Percentiles rank a stretch among this genome's conserved stretches.
Evolutionary conservation across 2,888 invertebrate genomes (phyloP).

Genomic region (Pristionchus maxplancki): DNA sequence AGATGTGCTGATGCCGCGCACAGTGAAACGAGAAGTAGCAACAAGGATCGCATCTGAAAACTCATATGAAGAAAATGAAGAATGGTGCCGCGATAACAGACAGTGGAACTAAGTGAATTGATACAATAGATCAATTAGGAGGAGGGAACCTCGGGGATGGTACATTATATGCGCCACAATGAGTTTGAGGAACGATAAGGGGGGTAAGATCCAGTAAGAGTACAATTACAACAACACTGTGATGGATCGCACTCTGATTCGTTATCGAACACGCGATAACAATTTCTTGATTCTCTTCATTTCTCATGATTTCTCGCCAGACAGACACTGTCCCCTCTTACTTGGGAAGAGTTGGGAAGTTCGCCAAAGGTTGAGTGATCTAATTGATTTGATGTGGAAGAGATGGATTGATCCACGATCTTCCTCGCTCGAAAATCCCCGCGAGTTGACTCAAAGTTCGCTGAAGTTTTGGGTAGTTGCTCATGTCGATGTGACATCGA

Average conservation of each 20-base stretch:
- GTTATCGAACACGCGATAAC: not conserved
- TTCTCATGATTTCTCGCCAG: not conserved
- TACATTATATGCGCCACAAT: not conserved
- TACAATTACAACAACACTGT: constrained; percentile 8
- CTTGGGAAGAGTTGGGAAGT: not conserved
- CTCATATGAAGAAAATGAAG: not conserved
- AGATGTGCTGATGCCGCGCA: not conserved
- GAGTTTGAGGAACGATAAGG: not conserved
- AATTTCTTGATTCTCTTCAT: not conserved
- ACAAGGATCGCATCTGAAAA: not conserved
- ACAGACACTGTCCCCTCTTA: not conserved
- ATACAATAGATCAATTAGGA: not conserved
- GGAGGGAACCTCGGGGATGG: too few relatives aligned
- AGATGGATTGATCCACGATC: not conserved
- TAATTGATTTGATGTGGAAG: not conserved
- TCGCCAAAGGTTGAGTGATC: constrained; percentile 16
- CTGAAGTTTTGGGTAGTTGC: not conserved
- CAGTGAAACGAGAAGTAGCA: not conserved
- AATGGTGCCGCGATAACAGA: not conserved
- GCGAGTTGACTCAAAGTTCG: constrained; percentile 2
- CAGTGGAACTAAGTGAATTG: too few relatives aligned
- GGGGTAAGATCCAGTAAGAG: not conserved
- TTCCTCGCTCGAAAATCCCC: not conserved
- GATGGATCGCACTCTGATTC: constrained; percentile 15
- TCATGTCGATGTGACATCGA: not conserved